Conservation (phyloP, 2,797 vertebrate species). For the Brotula barbata region DNA sequence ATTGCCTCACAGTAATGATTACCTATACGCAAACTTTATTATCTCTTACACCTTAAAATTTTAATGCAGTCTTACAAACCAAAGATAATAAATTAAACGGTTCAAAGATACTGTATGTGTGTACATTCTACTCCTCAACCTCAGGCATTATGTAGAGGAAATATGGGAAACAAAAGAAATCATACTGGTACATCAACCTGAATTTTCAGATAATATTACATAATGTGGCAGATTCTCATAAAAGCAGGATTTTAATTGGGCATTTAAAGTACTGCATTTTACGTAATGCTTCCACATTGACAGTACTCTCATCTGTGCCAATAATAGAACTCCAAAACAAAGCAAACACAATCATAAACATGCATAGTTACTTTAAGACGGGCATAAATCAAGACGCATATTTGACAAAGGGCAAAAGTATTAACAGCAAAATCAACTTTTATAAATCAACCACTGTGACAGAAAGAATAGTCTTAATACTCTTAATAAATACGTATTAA, state of each 20-base stretch:
- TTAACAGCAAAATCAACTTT: slow-evolving; percentile 47
- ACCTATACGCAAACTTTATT: slow-evolving; percentile 61
- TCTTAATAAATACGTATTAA: slow-evolving; percentile 59
- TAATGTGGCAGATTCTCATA: slow-evolving; percentile 28
- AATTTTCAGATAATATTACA: slow-evolving; percentile 41
- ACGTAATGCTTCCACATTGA: slow-evolving; percentile 28
- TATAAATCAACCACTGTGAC: slow-evolving; percentile 51
- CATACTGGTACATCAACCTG: slow-evolving; percentile 34
- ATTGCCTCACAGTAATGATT: slow-evolving; percentile 17
- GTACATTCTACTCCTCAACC: slow-evolving; percentile 61
- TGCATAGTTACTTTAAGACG: slow-evolving; percentile 59
- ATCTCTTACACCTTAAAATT: slow-evolving; percentile 62
- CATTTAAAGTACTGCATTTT: slow-evolving; percentile 28
- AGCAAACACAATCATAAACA: slow-evolving; percentile 56
- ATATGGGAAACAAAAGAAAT: slow-evolving; percentile 52
- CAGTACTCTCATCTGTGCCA: slow-evolving; percentile 36
- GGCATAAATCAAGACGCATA: slow-evolving; percentile 41
- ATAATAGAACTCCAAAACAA: slow-evolving; percentile 53
- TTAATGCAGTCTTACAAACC: slow-evolving; percentile 67
- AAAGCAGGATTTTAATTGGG: not conserved
- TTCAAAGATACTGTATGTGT: slow-evolving; percentile 54
- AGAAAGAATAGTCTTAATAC: slow-evolving; percentile 14
- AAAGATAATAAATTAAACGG: slow-evolving; percentile 77
- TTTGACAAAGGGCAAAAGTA: slow-evolving; percentile 45
- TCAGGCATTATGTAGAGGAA: slow-evolving; percentile 26